Conservation (phyloP, 92 coral and sea anemone genomes). For the Diadumene lineata region DNA sequence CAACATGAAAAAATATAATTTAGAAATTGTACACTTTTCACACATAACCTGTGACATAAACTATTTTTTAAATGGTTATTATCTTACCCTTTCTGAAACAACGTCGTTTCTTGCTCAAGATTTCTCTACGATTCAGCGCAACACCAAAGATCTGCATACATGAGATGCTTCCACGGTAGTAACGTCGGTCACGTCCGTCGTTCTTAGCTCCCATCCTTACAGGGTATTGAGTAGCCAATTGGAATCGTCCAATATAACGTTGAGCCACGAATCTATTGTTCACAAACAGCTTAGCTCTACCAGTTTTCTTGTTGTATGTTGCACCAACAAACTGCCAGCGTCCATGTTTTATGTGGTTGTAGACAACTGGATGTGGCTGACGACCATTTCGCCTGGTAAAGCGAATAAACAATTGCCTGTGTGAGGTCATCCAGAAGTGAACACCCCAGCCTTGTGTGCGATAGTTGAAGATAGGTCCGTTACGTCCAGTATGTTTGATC, state of each 20-base stretch:
- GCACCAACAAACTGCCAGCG: conserved; percentile 70
- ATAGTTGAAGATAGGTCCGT: conserved; percentile 50
- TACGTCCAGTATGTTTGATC: conserved; percentile 15
- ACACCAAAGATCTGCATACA: conserved; percentile 73
- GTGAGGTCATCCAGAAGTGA: conserved; percentile 60
- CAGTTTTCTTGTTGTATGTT: conserved; percentile 55
- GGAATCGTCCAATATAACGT: conserved; percentile 52
- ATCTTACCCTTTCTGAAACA: conserved; percentile 72
- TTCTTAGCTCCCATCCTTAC: conserved; percentile 70
- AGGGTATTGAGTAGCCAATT: conserved; percentile 35
- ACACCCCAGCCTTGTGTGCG: conserved; percentile 70
- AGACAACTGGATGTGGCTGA: conserved; percentile 32
- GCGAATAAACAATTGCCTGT: conserved; percentile 46
- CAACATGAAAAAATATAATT: no score
- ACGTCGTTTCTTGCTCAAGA: conserved; percentile 46
- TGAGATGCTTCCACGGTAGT: conserved; percentile 64
- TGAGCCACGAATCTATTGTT: conserved; percentile 54
- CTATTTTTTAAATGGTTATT: no score
- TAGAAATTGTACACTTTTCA: no score
- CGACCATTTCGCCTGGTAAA: conserved; percentile 62
- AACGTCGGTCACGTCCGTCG: conserved; percentile 45
- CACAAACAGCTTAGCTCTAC: conserved; percentile 58
- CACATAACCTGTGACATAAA: no score
- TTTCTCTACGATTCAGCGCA: conserved; percentile 46
- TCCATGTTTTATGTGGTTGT: conserved; percentile 37